Evolutionary conservation across 2,113 vertebrate genomes (phyloP), one percentile per base, ranked within the genome.

Genomic region (Camelus dromedarius): DNA sequence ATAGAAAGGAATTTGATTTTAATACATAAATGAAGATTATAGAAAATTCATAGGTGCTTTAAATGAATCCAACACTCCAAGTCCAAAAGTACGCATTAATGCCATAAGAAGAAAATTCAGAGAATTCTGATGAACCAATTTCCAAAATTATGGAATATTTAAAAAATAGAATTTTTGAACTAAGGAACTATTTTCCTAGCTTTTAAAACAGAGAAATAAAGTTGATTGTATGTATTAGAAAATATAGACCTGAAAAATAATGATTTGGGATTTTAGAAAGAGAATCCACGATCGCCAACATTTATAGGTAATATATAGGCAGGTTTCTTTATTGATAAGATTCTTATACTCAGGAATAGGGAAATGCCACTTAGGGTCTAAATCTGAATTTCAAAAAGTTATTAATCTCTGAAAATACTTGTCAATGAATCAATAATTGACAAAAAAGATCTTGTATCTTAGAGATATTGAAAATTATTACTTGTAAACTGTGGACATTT

Each of bases 321-420:
- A 60, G 75, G 11, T 76, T 22, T 85, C 14, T 62, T 79, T 15
- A 72, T 48, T 38, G 50, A 62, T 24, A 64, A 0, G 0, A 46
- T 48, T 92, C n/a, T 67, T 75, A 2, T 38, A 46, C n/a, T 28
- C 5, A 67, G 42, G 35, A 16, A 12, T 52, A 92, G 19, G 12
- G 14, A 77, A 67, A 69, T 48, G 30, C 18, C 60, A 5, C 28
- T 42, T 70, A 18, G 11, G 19, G 10, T n/a, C 30, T 18, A 8
- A n/a, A 19, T 38, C 13, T 79, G 38, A 3, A 87, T 58, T 88
- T 58, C 70, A 90, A 32, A 3, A 32, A 26, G 16, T 18, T 13
- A 46, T 84, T 93, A 50, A 77, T 93, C 54, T 88, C 56, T 62
- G 77, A 69, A 86, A 89, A 80, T 30, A 62, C 9, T 75, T 94